These are phyloP conservation scores for Chitala chitala DNA, from an alignment of 2,113 vertebrate genomes.

Conservation along the genomic window DNA sequence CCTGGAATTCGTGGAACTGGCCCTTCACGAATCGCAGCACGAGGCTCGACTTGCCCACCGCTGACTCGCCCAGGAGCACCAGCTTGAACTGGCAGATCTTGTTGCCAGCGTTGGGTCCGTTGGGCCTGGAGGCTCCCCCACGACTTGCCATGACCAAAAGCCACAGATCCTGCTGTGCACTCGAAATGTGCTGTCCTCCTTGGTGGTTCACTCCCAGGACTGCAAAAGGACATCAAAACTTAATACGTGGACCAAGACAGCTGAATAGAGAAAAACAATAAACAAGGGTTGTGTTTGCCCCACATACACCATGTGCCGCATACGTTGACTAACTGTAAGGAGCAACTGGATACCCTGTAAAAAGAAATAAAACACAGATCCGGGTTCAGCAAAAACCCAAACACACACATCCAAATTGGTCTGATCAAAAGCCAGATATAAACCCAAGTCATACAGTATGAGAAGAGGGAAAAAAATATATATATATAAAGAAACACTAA, in stretches of 20 bases:
- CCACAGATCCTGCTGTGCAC: constrained; percentile 61
- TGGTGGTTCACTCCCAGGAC: neutral
- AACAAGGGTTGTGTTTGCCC: neutral
- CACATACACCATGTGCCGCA: neutral
- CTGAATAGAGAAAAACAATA: neutral
- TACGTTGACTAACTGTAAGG: neutral
- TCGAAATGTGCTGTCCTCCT: constrained; percentile 9
- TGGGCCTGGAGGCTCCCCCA: constrained; percentile 85
- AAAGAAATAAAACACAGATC: too few species aligned
- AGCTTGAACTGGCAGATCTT: constrained; percentile 91
- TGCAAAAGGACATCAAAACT: neutral
- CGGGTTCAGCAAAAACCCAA: too few species aligned
- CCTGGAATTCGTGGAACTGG: constrained; percentile 89
- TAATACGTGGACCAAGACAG: too few species aligned
- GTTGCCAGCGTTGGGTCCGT: constrained; percentile 80
- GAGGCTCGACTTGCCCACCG: constrained; percentile 84
- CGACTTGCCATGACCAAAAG: constrained; percentile 88
- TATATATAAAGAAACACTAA: too few species aligned
- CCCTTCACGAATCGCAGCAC: constrained; percentile 88
- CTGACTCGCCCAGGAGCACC: constrained; percentile 84
- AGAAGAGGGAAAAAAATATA: too few species aligned
- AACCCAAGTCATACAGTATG: too few species aligned
- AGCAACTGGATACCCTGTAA: neutral
- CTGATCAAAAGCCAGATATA: too few species aligned
- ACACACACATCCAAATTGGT: too few species aligned